phyloP scores from a whole-genome alignment of 2,888 invertebrate species.

The Oscheius onirici region DNA sequence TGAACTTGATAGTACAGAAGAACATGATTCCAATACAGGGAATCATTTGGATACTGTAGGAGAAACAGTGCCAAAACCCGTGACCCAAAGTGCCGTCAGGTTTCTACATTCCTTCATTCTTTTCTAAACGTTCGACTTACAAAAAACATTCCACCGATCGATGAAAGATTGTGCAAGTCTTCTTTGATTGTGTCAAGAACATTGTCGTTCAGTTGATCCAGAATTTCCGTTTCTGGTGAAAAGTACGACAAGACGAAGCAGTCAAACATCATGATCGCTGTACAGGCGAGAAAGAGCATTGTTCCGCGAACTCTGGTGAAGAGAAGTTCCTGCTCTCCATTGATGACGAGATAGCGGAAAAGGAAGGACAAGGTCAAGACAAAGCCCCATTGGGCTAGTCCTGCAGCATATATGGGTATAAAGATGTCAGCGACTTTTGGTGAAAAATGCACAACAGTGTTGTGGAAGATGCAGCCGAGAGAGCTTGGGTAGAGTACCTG shows the following conservation, averaged over 20 bases:
- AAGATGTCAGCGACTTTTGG: not conserved
- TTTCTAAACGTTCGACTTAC: not conserved
- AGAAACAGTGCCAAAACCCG: not conserved
- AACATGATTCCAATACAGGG: not conserved
- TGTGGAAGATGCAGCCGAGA: not conserved
- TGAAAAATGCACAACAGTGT: not conserved
- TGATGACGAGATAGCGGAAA: not conserved
- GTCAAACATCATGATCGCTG: not conserved
- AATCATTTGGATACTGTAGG: not conserved
- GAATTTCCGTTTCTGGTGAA: not conserved
- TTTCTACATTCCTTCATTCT: not conserved
- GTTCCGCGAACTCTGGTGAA: not conserved
- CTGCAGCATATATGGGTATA: not conserved
- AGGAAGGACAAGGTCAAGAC: not conserved
- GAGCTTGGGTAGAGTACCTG: not conserved
- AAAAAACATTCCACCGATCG: not conserved
- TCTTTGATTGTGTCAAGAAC: not conserved
- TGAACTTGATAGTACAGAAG: not conserved
- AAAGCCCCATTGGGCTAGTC: not conserved
- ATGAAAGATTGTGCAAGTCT: not conserved
- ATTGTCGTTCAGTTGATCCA: not conserved
- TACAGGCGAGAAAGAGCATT: not conserved
- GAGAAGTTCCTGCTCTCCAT: not conserved
- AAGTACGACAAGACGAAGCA: not conserved
- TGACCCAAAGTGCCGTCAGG: not conserved